Conservation (phyloP, 2,113 vertebrate genomes). For the Vulpes lagopus region DNA sequence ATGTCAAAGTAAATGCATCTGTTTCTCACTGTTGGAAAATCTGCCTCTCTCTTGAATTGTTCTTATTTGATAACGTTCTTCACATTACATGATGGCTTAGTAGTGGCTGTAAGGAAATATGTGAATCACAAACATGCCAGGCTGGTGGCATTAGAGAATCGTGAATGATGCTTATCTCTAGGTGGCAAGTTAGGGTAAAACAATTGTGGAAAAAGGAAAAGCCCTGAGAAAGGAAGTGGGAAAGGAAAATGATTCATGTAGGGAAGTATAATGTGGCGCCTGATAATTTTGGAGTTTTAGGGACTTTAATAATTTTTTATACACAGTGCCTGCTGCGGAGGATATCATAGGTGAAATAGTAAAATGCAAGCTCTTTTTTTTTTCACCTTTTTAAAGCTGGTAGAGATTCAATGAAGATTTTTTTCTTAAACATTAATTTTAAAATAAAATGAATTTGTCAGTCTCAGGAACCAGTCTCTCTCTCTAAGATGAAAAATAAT, state of each 20-base stretch:
- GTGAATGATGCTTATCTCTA: constrained; percentile 59
- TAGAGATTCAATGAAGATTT: constrained; percentile 83
- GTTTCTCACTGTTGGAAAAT: constrained; percentile 73
- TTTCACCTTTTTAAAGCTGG: constrained; percentile 69
- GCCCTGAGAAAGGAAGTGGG: constrained; percentile 57
- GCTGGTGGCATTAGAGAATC: constrained; percentile 60
- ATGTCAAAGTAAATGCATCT: constrained; percentile 73
- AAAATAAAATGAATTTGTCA: constrained; percentile 94
- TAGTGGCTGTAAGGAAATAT: constrained; percentile 64
- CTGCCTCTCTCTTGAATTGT: constrained; percentile 66
- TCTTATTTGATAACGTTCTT: constrained; percentile 77
- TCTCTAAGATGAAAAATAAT: constrained; percentile 90
- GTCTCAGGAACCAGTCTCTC: constrained; percentile 89
- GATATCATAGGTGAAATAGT: constrained; percentile 67
- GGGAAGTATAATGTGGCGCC: constrained; percentile 57
- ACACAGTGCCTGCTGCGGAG: constrained; percentile 63
- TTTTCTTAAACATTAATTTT: constrained; percentile 89
- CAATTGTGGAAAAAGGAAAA: constrained; percentile 62
- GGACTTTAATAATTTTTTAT: constrained; percentile 44
- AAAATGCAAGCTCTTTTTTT: constrained; percentile 64
- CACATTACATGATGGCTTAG: constrained; percentile 70
- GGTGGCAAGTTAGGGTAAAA: constrained; percentile 61
- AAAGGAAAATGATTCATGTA: constrained; percentile 69
- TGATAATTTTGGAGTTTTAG: constrained; percentile 67
- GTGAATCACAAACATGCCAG: constrained; percentile 75